Evolutionary conservation across 2,888 invertebrate species (phyloP), one percentile per base, ranked within the genome.

Genomic region (Penaeus monodon): DNA sequence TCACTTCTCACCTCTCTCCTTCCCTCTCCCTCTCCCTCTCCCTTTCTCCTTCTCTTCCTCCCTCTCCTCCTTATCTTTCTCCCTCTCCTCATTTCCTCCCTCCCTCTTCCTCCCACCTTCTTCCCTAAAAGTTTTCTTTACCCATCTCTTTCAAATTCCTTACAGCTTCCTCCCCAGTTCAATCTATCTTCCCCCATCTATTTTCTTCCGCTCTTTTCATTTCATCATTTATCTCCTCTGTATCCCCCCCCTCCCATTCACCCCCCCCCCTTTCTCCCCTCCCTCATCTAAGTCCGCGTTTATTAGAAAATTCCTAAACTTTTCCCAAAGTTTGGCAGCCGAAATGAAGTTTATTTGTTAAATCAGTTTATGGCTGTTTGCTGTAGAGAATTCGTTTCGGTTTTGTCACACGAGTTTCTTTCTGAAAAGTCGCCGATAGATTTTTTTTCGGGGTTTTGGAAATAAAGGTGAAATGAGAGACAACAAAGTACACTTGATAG

Each of bases 191-290:
- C 65, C 64, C 27, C 57, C n/a, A 8, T 49, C 78, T 78, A 49
- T 49, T 49, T 78, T 57, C 49, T 49, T 78, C 79, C 29, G 64
- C 63, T 64, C 29, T 64, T 64, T 27, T 79, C 20, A n/a, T 79
- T 22, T n/a, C 64, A 27, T 29, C 64, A 24, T n/a, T 29, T 64
- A 27, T 24, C 64, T 12, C 12, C 22, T 20, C 29, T 22, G 3
- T 14, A 6, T 17, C 33, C 8, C 64, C 27, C 29, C 79, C 29
- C 29, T n/a, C 8, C 2, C 22, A 22, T 57, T 38, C 49, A 14
- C 68, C 68, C 81, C 29, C 68, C n/a, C 44, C 38, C n/a, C 27
- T 27, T 27, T 14, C 49, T 6, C 10, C 49, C 49, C 7, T 49
- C 49, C 49, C 12, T 49, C 49, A 14, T 14, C 49, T 14, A 49